These are phyloP conservation scores for Lepisosteus oculatus DNA, from an alignment of 2,113 vertebrate genomes.

Conservation along the genomic window DNA sequence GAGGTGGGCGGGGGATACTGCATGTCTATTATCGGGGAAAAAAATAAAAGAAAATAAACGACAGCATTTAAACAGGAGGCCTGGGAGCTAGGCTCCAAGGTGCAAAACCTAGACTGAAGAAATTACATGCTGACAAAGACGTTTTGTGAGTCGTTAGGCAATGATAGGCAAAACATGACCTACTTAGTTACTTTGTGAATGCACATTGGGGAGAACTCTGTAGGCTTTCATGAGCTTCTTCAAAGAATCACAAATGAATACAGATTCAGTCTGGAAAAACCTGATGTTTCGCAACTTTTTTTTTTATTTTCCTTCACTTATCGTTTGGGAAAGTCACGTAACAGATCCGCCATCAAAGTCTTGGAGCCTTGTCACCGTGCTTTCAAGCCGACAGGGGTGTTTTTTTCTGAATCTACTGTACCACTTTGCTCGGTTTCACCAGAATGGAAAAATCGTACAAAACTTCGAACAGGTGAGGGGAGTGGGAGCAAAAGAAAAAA, in stretches of 20 bases:
- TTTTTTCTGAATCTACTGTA: too few relatives aligned
- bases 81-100: constrained; percentile 55
- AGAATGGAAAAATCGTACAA: neutral
- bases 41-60: constrained; percentile 58
- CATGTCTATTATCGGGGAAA: constrained; percentile 49
- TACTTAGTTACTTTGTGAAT: constrained; percentile 60
- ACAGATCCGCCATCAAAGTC: too few relatives aligned
- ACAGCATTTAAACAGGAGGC: constrained; percentile 45
- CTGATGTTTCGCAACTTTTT: too few relatives aligned
- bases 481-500: constrained; percentile 3
- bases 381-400: too few relatives aligned
- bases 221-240: constrained; percentile 38
- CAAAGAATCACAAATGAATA: neutral
- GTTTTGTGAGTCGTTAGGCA: constrained; percentile 64
- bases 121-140: constrained; percentile 32
- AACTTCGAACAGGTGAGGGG: constrained; percentile 11
- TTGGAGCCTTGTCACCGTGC: too few relatives aligned
- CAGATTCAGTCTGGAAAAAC: neutral
- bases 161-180: constrained; percentile 67
- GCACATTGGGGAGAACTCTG: neutral
- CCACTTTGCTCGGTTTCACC: too few relatives aligned
- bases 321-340: too few relatives aligned
- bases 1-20: constrained; percentile 51
- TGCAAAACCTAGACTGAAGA: constrained; percentile 35
- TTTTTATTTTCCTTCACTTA: too few relatives aligned